These are phyloP conservation scores for Peromyscus aztecus DNA, from an alignment of 2,797 vertebrate genomes.

Conservation along the genomic window DNA sequence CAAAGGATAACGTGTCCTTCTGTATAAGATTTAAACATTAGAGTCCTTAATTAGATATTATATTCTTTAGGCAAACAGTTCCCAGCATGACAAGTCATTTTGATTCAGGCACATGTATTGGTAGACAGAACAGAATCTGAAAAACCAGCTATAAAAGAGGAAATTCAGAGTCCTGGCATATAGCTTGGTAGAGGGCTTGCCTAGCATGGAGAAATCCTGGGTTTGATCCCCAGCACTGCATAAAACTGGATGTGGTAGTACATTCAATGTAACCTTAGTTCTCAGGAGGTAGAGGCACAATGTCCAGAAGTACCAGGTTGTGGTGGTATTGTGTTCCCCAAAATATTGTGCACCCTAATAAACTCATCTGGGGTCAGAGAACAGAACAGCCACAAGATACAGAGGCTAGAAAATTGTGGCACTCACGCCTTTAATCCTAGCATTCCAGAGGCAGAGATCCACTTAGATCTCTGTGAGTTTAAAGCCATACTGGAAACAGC, in stretches of 20 bases:
- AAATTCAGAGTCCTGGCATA: background rate
- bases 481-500: too few relatives aligned
- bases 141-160: background rate
- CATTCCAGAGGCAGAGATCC: too few relatives aligned
- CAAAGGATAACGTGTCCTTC: constrained; percentile 85
- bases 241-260: background rate
- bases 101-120: constrained; percentile 39
- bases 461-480: too few relatives aligned
- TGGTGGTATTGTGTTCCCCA: too few relatives aligned
- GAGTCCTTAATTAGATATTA: constrained; percentile 13
- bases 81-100: background rate
- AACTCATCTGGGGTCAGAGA: too few relatives aligned
- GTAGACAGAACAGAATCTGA: constrained; percentile 31
- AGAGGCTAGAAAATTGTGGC: too few relatives aligned
- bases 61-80: constrained; percentile 20
- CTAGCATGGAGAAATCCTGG: background rate
- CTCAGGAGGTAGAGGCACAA: background rate
- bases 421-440: too few relatives aligned
- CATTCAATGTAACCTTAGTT: background rate
- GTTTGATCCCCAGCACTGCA: background rate
- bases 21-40: constrained; percentile 78
- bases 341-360: too few relatives aligned
- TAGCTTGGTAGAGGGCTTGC: background rate
- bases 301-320: background rate
- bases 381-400: too few relatives aligned